Evolutionary conservation across 1,140 invertebrate species (phyloP), one percentile per base, ranked within the genome.

Genomic region (Dendrolimus punctatus): DNA sequence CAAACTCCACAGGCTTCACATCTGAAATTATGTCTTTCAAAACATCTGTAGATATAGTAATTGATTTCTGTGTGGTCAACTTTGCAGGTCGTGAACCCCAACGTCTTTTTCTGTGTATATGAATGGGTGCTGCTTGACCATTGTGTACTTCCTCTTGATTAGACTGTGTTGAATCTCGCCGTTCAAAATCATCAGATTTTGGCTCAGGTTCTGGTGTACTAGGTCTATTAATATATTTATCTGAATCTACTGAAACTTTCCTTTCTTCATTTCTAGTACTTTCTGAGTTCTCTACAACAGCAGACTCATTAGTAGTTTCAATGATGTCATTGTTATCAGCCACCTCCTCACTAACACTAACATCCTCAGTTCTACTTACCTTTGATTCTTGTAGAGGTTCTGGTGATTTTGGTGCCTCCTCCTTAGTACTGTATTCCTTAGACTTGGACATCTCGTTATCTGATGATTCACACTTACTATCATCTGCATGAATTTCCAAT

Each of bases 31-130:
- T 87, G 64, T 89, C 88, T 68, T 90, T 90, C 0, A 90, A 68
- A 38, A 90, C 81, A 77, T 90, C 89, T 9, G 89, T 90, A 8
- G 90, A 90, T 54, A 90, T 90, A 37, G 87, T 89, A 44, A 90
- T 72, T 45, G 89, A 87, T 39, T 87, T 87, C 45, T 87, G 81
- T 43, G 83, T 85, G 46, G 73, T 67, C 4, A 84, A 53, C 71
- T 86, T 85, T 36, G 58, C 70, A 8, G 76, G 68, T 10, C 87
- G 68, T 6, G 84, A 84, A 8, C 85, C 87, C 85, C 87, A 88
- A 54, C 80, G 76, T 52, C 87, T 65, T 55, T 88, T 88, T 39
- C 83, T 73, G 41, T 65, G 76, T 4, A 73, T 58, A 36, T 75
- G 68, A 55, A 70, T 53, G 41, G 69, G 66, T 49, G 66, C 50